A percentile compares a stretch with the other conserved stretches of the same genome.
Evolutionary conservation across 1,140 invertebrate genomes (phyloP).

Genomic region (Cylas formicarius): DNA sequence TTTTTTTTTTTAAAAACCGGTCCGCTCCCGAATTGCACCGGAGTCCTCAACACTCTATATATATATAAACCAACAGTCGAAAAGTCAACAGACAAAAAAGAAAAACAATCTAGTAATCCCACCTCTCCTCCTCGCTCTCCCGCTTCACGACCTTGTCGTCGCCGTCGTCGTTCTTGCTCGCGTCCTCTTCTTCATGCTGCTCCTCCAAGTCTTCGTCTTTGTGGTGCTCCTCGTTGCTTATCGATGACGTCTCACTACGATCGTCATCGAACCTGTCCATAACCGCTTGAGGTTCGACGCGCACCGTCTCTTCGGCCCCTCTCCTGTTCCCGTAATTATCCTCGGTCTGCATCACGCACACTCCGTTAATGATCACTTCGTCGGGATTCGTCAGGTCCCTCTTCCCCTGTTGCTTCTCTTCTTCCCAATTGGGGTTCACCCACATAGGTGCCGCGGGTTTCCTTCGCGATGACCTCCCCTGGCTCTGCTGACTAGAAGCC

Average conservation of each 20-base stretch:
- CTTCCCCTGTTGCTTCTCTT: constrained; percentile 46
- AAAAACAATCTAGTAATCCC: too few relatives aligned
- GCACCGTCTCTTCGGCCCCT: constrained; percentile 60
- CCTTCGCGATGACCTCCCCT: constrained; percentile 59
- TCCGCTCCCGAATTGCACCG: too few relatives aligned
- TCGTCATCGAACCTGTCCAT: constrained; percentile 53
- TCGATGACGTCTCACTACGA: constrained; percentile 48
- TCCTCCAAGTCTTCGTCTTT: constrained; percentile 22
- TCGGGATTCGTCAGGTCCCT: constrained; percentile 49
- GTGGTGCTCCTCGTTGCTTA: constrained; percentile 43
- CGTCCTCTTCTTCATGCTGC: constrained; percentile 17
- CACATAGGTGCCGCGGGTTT: constrained; percentile 94
- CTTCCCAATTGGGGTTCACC: constrained; percentile 90
- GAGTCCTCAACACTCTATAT: too few relatives aligned
- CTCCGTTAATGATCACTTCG: constrained; percentile 85
- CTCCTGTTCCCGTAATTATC: constrained; percentile 52
- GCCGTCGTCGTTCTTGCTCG: constrained; percentile 15
- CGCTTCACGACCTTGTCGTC: constrained; percentile 27
- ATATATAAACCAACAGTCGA: too few relatives aligned
- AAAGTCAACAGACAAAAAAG: too few relatives aligned
- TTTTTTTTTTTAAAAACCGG: too few relatives aligned
- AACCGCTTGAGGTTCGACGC: constrained; percentile 64
- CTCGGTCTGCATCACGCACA: constrained; percentile 76
- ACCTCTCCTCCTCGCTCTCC: constrained; percentile 42
- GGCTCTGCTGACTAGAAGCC: constrained; percentile 35